A percentile compares a stretch with the other conserved stretches of the same genome.
These are phyloP conservation scores for Amiota mariae DNA, from an alignment of 2,888 invertebrate genomes.

Conservation along the genomic window DNA sequence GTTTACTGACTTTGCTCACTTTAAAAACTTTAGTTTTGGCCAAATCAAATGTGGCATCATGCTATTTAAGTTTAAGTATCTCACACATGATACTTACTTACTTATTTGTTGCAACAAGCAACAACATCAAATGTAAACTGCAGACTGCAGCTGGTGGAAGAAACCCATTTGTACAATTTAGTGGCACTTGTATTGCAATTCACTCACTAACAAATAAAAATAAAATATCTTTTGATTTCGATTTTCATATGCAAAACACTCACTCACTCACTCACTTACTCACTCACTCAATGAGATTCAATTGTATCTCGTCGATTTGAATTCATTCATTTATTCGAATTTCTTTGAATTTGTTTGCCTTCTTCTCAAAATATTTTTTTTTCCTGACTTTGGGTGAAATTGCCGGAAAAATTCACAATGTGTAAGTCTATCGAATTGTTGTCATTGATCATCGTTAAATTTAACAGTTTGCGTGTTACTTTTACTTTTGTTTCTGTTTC, in stretches of 20 bases:
- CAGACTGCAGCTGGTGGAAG: neutral
- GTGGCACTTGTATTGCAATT: slow-evolving; percentile 8
- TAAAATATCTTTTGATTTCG: slow-evolving; percentile 1
- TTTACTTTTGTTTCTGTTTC: neutral
- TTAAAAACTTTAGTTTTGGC: too few relatives aligned
- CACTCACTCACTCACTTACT: neutral
- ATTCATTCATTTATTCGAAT: slow-evolving; percentile 13
- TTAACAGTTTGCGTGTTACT: slow-evolving; percentile 19
- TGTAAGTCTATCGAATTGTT: slow-evolving; percentile 9
- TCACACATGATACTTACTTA: too few relatives aligned
- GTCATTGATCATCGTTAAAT: slow-evolving; percentile 28
- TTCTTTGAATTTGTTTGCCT: neutral
- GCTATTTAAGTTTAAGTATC: too few relatives aligned
- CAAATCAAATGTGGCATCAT: too few relatives aligned
- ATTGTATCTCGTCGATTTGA: slow-evolving; percentile 5
- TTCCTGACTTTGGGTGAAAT: slow-evolving; percentile 25
- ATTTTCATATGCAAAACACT: neutral
- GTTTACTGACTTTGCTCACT: too few relatives aligned
- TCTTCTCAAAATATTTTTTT: neutral
- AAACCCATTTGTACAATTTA: neutral
- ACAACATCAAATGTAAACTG: too few relatives aligned
- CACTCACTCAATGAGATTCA: neutral
- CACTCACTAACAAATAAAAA: neutral
- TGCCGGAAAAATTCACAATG: slow-evolving; percentile 19
- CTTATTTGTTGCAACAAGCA: too few relatives aligned